A percentile compares a stretch with the other conserved stretches of the same genome.
These are phyloP conservation scores for Drosophila baimaii DNA, from an alignment of 1,140 invertebrate genomes.

Conservation along the genomic window DNA sequence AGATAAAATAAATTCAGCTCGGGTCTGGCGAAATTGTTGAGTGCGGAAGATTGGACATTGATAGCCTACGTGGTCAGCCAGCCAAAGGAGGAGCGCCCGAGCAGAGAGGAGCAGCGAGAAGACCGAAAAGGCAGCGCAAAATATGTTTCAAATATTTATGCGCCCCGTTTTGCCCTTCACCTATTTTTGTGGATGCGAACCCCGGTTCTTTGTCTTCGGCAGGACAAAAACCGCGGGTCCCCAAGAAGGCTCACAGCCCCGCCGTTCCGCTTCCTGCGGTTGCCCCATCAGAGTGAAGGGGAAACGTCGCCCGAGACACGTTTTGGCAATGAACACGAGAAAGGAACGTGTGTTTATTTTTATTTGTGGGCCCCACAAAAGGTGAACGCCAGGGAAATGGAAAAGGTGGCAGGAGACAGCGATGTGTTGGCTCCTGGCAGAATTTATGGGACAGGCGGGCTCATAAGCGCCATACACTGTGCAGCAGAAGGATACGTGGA, in stretches of 20 bases:
- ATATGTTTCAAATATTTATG: conserved; percentile 76
- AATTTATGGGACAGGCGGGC: conserved; percentile 68
- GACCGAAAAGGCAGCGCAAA: neutral
- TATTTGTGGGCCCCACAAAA: conserved; percentile 65
- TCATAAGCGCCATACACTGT: conserved; percentile 66
- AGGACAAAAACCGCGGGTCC: conserved; percentile 58
- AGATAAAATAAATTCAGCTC: conserved; percentile 64
- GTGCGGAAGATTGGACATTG: conserved; percentile 66
- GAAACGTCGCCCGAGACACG: conserved; percentile 50
- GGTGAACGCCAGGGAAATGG: conserved; percentile 21
- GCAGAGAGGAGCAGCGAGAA: no score
- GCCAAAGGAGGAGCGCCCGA: conserved; percentile 16
- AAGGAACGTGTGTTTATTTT: conserved; percentile 71
- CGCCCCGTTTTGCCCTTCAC: conserved; percentile 43
- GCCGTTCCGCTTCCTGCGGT: conserved; percentile 19
- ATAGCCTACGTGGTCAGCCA: conserved; percentile 72
- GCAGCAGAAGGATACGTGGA: conserved; percentile 18
- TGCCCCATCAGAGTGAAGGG: conserved; percentile 10
- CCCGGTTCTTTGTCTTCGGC: conserved; percentile 64
- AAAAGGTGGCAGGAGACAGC: conserved; percentile 14
- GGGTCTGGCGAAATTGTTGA: conserved; percentile 44
- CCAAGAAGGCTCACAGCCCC: neutral
- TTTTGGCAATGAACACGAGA: conserved; percentile 70
- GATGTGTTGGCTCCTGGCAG: conserved; percentile 22
- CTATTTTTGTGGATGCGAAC: conserved; percentile 65